These are phyloP conservation scores for Apodemus sylvaticus DNA, from an alignment of 2,113 vertebrate species.

Conservation along the genomic window DNA sequence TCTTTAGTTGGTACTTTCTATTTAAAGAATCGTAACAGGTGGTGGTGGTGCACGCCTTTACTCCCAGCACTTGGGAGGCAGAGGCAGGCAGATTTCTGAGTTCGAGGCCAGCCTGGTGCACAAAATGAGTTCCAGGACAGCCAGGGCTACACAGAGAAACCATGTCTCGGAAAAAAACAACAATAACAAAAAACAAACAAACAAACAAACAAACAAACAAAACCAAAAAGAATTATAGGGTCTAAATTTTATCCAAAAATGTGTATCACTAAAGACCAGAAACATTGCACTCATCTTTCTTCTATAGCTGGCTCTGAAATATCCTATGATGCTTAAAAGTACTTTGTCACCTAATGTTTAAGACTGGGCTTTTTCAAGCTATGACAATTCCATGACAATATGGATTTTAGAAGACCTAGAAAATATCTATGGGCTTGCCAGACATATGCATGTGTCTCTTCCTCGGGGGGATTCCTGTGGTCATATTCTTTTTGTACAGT, in stretches of 20 bases:
- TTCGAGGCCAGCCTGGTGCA: too few species aligned
- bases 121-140: too few species aligned
- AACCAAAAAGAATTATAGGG: too few species aligned
- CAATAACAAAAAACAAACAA: too few species aligned
- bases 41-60: too few species aligned
- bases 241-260: neutral
- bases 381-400: slow-evolving; percentile 14
- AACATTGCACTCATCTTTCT: neutral
- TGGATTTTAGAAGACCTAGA: neutral
- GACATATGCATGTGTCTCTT: neutral
- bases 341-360: neutral
- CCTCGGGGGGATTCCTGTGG: neutral
- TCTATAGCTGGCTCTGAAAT: neutral
- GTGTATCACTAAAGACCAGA: neutral
- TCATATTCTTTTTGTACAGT: neutral
- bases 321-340: neutral
- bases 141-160: too few species aligned
- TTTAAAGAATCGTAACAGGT: slow-evolving; percentile 2
- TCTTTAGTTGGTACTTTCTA: neutral
- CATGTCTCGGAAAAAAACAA: too few species aligned
- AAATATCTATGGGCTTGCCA: neutral
- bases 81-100: too few species aligned
- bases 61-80: too few species aligned
- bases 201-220: too few species aligned
- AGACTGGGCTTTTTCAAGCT: neutral